phyloP scores from a whole-genome alignment of 2,797 vertebrate genomes.

The Gallinago solitaria region DNA sequence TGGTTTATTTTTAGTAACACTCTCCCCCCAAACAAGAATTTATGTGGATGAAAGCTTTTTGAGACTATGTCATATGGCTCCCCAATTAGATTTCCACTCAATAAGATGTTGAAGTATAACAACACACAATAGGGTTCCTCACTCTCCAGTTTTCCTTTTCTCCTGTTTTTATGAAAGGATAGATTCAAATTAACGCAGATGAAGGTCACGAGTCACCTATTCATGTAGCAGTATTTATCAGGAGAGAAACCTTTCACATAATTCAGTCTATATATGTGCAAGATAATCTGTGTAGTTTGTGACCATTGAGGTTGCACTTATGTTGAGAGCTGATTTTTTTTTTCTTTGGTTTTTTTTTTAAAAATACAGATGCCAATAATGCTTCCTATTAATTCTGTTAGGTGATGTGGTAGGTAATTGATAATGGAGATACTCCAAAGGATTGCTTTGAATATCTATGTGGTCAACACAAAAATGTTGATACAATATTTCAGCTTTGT shows the following conservation, averaged over 20 bases:
- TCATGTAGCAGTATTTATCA: not conserved
- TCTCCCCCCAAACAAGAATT: not conserved
- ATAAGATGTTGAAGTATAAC: not conserved
- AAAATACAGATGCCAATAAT: not conserved
- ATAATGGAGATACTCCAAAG: not conserved
- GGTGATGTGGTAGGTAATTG: not conserved
- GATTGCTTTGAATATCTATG: not conserved
- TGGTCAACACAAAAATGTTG: not conserved
- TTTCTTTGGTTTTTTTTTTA: not conserved
- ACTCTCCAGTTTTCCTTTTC: not conserved
- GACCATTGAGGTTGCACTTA: not conserved
- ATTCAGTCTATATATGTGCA: not conserved
- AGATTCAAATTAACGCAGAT: not conserved
- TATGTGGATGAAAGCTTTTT: not conserved
- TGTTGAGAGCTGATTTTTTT: not conserved
- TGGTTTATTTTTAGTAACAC: not conserved
- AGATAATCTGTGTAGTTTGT: not conserved
- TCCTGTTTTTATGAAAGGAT: not conserved
- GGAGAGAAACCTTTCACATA: not conserved
- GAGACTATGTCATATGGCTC: not conserved
- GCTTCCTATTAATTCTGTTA: not conserved
- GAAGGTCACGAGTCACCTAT: not conserved
- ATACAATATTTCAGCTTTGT: not conserved
- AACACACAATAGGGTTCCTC: not conserved
- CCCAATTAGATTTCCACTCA: not conserved